phyloP scores from a whole-genome alignment of 2,113 vertebrate genomes.

The Solea solea region DNA sequence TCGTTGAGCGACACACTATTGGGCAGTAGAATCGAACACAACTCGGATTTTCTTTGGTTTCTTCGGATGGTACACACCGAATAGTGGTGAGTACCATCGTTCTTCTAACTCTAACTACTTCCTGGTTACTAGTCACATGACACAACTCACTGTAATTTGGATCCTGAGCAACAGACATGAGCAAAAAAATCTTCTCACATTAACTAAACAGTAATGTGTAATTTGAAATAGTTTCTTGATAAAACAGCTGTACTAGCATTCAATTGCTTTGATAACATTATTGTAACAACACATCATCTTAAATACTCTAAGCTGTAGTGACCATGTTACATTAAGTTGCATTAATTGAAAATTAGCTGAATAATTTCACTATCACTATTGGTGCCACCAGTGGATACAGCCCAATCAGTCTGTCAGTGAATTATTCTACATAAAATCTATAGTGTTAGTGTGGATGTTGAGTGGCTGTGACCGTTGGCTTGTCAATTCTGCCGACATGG shows the following conservation, averaged over 20 bases:
- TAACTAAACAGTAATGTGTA: background rate
- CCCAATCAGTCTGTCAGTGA: background rate
- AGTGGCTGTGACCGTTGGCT: background rate
- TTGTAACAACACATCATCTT: background rate
- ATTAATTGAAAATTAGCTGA: background rate
- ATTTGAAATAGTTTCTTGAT: too few species aligned
- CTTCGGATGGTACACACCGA: constrained; percentile 7
- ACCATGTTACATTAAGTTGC: background rate
- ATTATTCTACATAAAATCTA: constrained; percentile 10
- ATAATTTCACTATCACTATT: constrained; percentile 8
- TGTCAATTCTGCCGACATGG: background rate
- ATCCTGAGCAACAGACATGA: too few species aligned
- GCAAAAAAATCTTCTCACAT: background rate
- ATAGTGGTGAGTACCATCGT: constrained; percentile 4
- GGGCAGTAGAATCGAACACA: background rate
- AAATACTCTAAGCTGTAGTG: background rate
- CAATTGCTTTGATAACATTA: background rate
- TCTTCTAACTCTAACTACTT: background rate
- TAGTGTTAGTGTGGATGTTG: background rate
- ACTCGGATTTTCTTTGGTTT: constrained; percentile 6
- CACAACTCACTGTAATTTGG: too few species aligned
- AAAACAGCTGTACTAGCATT: too few species aligned
- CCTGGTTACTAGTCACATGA: too few species aligned
- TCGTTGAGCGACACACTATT: background rate
- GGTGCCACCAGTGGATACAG: background rate